Evolutionary conservation across 2,888 invertebrate genomes (phyloP).

Genomic region (Watsonalla cultraria): DNA sequence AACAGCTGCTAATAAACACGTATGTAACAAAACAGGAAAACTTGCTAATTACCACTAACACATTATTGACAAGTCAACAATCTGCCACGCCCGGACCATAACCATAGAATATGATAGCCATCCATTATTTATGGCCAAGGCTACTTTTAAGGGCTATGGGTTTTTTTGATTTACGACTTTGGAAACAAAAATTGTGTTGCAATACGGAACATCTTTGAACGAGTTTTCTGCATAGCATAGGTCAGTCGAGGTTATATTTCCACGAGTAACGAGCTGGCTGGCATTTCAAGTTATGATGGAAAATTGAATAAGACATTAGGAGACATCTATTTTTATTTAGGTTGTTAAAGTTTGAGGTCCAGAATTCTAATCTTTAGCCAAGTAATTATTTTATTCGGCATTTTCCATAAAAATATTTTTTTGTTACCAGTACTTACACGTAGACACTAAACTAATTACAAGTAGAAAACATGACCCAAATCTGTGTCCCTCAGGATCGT

Average conservation of each 20-base stretch:
- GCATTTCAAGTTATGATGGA: background rate
- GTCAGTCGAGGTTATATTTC: conserved; percentile 24
- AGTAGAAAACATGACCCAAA: no score
- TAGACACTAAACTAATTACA: no score
- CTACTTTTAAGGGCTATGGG: conserved; percentile 42
- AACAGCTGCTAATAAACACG: background rate
- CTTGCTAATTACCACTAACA: conserved; percentile 37
- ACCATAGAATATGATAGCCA: conserved; percentile 37
- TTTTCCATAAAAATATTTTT: no score
- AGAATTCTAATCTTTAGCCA: no score
- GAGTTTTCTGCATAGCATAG: conserved; percentile 11
- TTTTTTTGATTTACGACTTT: conserved; percentile 26
- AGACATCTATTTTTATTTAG: background rate
- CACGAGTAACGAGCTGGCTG: background rate
- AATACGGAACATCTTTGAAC: no score
- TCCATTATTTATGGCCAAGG: conserved; percentile 36
- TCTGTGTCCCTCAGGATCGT: no score
- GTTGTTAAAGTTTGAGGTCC: no score
- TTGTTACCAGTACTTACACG: no score
- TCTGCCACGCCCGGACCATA: conserved; percentile 46
- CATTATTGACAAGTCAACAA: conserved; percentile 39
- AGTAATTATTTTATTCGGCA: no score
- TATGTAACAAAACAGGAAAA: conserved; percentile 26
- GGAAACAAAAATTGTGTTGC: no score
- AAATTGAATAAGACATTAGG: background rate